Conservation (phyloP, 2,113 vertebrate species). For the Oreocharis arfaki region DNA sequence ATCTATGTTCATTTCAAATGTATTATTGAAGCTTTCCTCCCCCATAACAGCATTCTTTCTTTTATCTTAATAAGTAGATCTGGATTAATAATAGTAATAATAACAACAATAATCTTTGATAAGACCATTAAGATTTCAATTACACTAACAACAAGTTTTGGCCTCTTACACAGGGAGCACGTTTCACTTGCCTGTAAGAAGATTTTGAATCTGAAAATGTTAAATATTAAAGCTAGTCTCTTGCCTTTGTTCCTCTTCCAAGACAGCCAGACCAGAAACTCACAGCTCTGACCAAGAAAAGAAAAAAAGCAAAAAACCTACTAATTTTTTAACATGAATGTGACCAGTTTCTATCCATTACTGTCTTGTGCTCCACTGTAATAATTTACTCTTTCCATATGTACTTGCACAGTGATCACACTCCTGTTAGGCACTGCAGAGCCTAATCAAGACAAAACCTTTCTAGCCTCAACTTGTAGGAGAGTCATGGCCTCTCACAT, state of each 20-base stretch:
- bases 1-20: not conserved
- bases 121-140: not conserved
- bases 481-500: not conserved
- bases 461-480: not conserved
- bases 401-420: not conserved
- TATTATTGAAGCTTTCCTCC: not conserved
- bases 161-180: not conserved
- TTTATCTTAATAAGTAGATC: not conserved
- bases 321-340: not conserved
- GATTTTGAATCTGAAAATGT: not conserved
- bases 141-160: not conserved
- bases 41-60: not conserved
- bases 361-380: not conserved
- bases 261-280: not conserved
- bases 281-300: not conserved
- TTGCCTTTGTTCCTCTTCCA: not conserved
- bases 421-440: not conserved
- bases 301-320: not conserved
- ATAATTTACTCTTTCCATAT: not conserved
- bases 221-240: not conserved
- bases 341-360: not conserved
- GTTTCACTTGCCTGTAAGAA: not conserved
- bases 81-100: not conserved
- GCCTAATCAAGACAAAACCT: not conserved
- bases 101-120: not conserved